Evolutionary conservation across 1,140 invertebrate genomes (phyloP).

Genomic region (Heliconius hermathena): DNA sequence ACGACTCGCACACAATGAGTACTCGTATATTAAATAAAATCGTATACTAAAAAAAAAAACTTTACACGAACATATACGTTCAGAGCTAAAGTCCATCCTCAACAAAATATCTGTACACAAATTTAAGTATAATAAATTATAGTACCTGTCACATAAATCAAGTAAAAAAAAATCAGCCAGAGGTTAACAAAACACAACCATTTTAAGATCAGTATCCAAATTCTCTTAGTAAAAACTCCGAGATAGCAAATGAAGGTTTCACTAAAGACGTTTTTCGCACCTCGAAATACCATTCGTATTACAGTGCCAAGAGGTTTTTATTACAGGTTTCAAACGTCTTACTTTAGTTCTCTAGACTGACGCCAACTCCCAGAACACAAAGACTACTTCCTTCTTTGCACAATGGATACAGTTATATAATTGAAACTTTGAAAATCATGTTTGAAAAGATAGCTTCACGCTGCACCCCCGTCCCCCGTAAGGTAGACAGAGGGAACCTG

Average conservation of each 20-base stretch:
- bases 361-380: constrained; percentile 22
- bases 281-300: constrained; percentile 21
- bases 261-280: constrained; percentile 20
- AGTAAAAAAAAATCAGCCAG: constrained; percentile 1
- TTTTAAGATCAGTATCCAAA: constrained; percentile 19
- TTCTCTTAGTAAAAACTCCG: constrained; percentile 14
- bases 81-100: no score
- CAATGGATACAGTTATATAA: constrained; percentile 18
- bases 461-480: no score
- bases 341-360: constrained; percentile 16
- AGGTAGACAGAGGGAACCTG: no score
- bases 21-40: no score
- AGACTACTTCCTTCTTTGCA: constrained; percentile 18
- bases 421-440: constrained; percentile 26
- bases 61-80: no score
- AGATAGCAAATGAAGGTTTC: constrained; percentile 10
- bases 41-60: no score
- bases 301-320: constrained; percentile 25
- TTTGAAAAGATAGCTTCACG: neutral
- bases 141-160: neutral
- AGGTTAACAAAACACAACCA: constrained; percentile 10
- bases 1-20: no score
- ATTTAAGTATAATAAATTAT: no score
- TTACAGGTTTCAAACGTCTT: constrained; percentile 22
- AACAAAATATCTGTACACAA: no score